A percentile compares a stretch with the other conserved stretches of the same genome.
Conservation (phyloP, 2,113 vertebrate species). For the Eptesicus fuscus region DNA sequence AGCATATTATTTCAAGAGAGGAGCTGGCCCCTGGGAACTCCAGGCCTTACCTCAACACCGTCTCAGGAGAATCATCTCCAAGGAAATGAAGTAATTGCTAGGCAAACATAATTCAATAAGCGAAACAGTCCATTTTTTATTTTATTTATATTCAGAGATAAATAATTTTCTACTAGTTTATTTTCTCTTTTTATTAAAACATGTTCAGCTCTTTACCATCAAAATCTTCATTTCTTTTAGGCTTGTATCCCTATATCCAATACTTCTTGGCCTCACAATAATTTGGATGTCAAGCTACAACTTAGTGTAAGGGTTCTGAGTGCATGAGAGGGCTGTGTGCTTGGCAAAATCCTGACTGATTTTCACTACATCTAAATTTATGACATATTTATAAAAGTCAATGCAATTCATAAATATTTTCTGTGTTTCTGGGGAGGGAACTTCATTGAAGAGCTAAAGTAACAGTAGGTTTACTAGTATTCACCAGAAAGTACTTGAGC, state of each 20-base stretch:
- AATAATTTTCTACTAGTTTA: background rate
- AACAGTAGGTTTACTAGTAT: background rate
- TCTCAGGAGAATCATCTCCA: background rate
- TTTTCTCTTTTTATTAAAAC: constrained; percentile 7
- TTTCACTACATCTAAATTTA: background rate
- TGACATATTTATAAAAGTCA: background rate
- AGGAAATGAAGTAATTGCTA: background rate
- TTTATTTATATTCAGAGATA: constrained; percentile 25
- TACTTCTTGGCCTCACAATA: background rate
- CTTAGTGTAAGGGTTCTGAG: background rate
- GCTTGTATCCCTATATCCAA: background rate
- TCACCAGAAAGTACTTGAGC: background rate
- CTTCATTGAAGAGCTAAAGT: background rate
- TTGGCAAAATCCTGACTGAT: background rate
- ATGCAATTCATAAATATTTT: background rate
- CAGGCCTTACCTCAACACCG: background rate
- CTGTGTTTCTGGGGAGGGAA: background rate
- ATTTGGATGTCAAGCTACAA: background rate
- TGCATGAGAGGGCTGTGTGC: background rate
- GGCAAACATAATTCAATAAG: constrained; percentile 16
- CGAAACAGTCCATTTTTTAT: background rate
- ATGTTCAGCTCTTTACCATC: background rate
- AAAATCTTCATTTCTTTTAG: background rate
- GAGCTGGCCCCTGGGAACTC: background rate
- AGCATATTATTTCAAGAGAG: background rate